Percentiles rank a stretch among this genome's conserved stretches.
Conservation (phyloP, 2,113 vertebrate genomes). For the Columba livia region DNA sequence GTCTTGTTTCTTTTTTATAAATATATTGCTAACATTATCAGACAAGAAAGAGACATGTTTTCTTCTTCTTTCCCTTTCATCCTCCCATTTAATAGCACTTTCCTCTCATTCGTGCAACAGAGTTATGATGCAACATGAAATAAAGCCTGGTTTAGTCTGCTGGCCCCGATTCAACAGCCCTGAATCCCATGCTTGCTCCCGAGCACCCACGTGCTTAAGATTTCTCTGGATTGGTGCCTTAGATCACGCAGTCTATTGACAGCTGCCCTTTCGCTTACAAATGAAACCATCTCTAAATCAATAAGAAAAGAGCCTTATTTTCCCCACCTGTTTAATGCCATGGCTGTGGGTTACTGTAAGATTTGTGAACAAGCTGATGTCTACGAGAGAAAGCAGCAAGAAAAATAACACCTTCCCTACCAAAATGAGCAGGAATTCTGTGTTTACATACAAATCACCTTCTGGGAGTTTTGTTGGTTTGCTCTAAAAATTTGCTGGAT, state of each 20-base stretch:
- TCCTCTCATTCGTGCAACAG: background rate
- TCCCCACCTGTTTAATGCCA: conserved; percentile 59
- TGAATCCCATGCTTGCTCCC: background rate
- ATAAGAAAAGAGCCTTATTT: conserved; percentile 45
- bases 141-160: conserved; percentile 27
- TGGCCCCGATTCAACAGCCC: conserved; percentile 20
- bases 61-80: background rate
- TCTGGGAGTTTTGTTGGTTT: background rate
- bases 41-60: conserved; percentile 23
- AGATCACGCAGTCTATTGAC: conserved; percentile 53
- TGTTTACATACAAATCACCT: background rate
- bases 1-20: background rate
- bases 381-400: conserved; percentile 3
- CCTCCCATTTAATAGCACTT: background rate
- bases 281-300: conserved; percentile 58
- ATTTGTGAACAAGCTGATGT: conserved; percentile 39
- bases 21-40: conserved; percentile 13
- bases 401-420: conserved; percentile 22
- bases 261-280: conserved; percentile 67
- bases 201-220: background rate
- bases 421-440: background rate
- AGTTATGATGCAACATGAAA: conserved; percentile 23
- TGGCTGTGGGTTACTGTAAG: background rate
- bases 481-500: background rate
- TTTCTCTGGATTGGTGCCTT: conserved; percentile 23